Evolutionary conservation across 2,113 vertebrate genomes (phyloP).

Genomic region (Holacanthus passer): DNA sequence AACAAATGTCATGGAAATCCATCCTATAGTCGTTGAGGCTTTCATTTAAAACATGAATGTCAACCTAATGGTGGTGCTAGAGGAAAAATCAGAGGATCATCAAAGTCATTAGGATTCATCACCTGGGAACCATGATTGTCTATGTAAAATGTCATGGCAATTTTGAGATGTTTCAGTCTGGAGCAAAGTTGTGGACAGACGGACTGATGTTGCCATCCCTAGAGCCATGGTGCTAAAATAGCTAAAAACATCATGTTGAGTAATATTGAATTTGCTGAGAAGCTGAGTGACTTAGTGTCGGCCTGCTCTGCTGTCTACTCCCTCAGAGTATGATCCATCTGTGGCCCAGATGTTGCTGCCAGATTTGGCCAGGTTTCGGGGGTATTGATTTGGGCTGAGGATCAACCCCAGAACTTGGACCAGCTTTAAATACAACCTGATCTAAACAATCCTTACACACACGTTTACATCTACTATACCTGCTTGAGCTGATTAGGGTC

Average conservation of each 20-base stretch:
- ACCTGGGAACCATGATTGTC: neutral
- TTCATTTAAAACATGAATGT: too few species aligned
- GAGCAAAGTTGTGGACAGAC: neutral
- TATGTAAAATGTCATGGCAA: neutral
- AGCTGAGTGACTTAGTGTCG: neutral
- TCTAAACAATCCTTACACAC: neutral
- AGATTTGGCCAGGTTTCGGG: neutral
- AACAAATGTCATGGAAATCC: too few species aligned
- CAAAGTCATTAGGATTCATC: neutral
- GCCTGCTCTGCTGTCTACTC: neutral
- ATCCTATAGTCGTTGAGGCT: too few species aligned
- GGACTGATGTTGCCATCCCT: neutral
- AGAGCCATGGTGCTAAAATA: neutral
- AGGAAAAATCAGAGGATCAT: neutral
- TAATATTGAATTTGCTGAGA: neutral
- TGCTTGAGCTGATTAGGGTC: neutral
- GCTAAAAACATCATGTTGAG: neutral
- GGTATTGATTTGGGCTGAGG: neutral
- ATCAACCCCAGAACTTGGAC: neutral
- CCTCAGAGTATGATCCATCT: neutral
- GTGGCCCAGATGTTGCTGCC: neutral
- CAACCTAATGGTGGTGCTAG: too few species aligned
- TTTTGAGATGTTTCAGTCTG: neutral
- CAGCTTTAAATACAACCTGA: neutral
- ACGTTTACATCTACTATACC: neutral